These are phyloP conservation scores for Vultur gryphus DNA, from an alignment of 2,797 vertebrate species.

Conservation along the genomic window DNA sequence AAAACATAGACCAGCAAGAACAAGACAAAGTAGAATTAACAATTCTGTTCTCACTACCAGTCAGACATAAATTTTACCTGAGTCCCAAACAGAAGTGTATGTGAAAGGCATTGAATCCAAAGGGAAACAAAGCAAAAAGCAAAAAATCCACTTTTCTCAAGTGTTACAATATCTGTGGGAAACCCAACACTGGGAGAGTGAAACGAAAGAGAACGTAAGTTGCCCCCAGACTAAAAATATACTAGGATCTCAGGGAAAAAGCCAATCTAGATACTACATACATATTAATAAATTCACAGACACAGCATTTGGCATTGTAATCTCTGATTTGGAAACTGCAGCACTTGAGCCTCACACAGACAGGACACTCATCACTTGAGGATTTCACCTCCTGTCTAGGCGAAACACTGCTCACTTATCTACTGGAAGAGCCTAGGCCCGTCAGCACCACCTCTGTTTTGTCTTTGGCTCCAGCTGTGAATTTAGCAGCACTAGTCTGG, in stretches of 20 bases:
- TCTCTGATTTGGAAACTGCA: not conserved
- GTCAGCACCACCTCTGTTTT: not conserved
- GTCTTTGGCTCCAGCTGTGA: not conserved
- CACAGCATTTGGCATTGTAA: not conserved
- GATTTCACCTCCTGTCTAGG: not conserved
- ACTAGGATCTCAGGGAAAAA: not conserved
- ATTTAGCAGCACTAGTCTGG: not conserved
- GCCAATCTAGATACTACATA: not conserved
- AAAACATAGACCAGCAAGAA: not conserved
- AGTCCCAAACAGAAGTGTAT: not conserved
- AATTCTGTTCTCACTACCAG: not conserved
- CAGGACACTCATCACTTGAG: not conserved
- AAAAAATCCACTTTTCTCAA: not conserved
- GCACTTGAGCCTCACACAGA: not conserved
- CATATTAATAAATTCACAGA: not conserved
- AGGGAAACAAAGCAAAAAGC: not conserved
- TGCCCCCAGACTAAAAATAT: not conserved
- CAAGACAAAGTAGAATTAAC: not conserved
- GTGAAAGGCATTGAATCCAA: not conserved
- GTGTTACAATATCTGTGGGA: not conserved
- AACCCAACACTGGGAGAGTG: not conserved
- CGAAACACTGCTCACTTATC: not conserved
- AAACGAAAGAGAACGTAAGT: not conserved
- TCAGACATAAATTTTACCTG: not conserved
- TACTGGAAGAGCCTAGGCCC: not conserved